Evolutionary conservation across 2,888 invertebrate genomes (phyloP).

Genomic region (Coelogynopora nodosa): DNA sequence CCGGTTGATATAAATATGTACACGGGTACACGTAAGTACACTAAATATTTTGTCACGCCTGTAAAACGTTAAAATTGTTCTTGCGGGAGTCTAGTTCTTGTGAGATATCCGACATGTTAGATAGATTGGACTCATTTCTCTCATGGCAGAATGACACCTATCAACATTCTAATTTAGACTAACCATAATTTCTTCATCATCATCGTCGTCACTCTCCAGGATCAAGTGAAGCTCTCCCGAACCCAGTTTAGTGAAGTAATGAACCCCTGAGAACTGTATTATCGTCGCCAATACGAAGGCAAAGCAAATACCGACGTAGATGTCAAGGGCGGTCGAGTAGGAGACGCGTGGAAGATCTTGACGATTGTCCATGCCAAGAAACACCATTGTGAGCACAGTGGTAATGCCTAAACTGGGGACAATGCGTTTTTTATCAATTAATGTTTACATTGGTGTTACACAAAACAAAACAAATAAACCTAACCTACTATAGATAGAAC

Average conservation of each 20-base stretch:
- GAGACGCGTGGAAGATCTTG: slow-evolving; percentile 79
- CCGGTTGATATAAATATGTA: no score
- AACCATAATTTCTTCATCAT: slow-evolving; percentile 8
- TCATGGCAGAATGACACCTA: neutral
- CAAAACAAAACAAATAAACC: no score
- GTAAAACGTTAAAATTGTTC: no score
- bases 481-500: no score
- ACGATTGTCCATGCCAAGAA: slow-evolving; percentile 74
- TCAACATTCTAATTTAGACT: neutral
- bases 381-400: slow-evolving; percentile 79
- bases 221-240: slow-evolving; percentile 67
- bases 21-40: no score
- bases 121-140: no score
- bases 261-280: slow-evolving; percentile 89
- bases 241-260: slow-evolving; percentile 82
- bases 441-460: no score
- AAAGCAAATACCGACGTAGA: slow-evolving; percentile 77
- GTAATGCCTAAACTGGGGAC: slow-evolving; percentile 68
- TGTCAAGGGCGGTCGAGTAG: slow-evolving; percentile 79
- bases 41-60: no score
- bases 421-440: neutral
- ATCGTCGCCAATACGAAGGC: slow-evolving; percentile 74
- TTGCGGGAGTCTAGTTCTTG: no score
- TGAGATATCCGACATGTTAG: no score
- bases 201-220: slow-evolving; percentile 42